Conservation (phyloP, 2,113 vertebrate species). For the Castor canadensis region DNA sequence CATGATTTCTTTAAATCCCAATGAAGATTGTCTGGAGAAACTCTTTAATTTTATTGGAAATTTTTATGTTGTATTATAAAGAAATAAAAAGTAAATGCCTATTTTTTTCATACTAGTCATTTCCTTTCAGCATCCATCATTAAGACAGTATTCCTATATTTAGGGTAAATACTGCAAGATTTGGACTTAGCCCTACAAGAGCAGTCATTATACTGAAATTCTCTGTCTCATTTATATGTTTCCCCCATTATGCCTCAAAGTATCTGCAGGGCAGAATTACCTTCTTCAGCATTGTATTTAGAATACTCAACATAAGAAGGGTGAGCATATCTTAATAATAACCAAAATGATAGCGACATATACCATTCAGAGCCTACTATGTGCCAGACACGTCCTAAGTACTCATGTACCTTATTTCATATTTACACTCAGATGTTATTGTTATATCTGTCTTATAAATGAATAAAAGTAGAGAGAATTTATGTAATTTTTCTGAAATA, state of each 20-base stretch:
- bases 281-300: background rate
- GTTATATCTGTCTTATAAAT: background rate
- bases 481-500: background rate
- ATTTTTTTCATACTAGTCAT: background rate
- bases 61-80: conserved; percentile 4
- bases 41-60: background rate
- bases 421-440: background rate
- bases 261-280: background rate
- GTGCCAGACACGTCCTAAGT: background rate
- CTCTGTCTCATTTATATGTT: background rate
- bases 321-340: background rate
- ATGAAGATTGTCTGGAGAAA: background rate
- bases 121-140: background rate
- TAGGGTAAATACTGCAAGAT: background rate
- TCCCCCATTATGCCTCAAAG: background rate
- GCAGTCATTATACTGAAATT: background rate
- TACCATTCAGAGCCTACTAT: background rate
- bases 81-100: background rate
- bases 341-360: conserved; percentile 21
- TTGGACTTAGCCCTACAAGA: background rate
- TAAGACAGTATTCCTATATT: background rate
- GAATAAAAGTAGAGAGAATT: background rate
- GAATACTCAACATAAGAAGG: background rate
- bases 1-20: background rate
- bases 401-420: background rate